Base-by-base conservation (phyloP, 2,888 invertebrate genomes). In the Cordylochernes scorpioides region DNA sequence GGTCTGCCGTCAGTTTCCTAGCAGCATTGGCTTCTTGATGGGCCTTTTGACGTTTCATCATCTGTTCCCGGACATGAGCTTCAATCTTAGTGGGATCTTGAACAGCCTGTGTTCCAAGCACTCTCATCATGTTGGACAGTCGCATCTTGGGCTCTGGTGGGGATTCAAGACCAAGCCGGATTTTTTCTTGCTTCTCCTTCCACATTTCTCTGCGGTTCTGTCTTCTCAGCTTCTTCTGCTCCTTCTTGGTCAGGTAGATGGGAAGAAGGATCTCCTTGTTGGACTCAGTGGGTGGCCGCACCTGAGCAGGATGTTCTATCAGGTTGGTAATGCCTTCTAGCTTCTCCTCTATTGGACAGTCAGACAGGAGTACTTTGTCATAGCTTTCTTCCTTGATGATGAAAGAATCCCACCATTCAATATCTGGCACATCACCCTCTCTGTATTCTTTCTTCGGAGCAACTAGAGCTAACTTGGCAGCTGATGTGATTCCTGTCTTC, bases 391-490 rank as follows among this genome's bases (percentile, higher is more conserved):
- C 29, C 33, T 63, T 60, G 5, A 91, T 58, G 36, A 97, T 77
- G n/a, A 86, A 78, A 19, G 77, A 73, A 57, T 94, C 94, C 91
- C 91, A 94, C 91, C 94, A 94, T 52, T 94, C 94, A 44, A 91
- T 70, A 29, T 74, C 53, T 0, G 88, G 88, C 15, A 82, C 71
- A 42, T 71, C 67, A n/a, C 44, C 55, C 45, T 77, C 77, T 38
- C 46, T 47, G 51, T 28, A 39, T 34, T 42, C 44, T 2, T 71
- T 65, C 52, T 82, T 84, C 0, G 82, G 71, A 0, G 84, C 75
- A 32, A 91, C 71, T 14, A 88, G 60, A 0, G 94, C 94, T 34
- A 97, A 57, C 44, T 91, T 88, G 0, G 94, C 88, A 0, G 91
- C 94, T 0, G 88, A 88, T 1, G 88, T 86, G 34, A 97, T 97